Evolutionary conservation across 2,888 invertebrate genomes (phyloP).

Genomic region (Trichogramma dendrolimi): DNA sequence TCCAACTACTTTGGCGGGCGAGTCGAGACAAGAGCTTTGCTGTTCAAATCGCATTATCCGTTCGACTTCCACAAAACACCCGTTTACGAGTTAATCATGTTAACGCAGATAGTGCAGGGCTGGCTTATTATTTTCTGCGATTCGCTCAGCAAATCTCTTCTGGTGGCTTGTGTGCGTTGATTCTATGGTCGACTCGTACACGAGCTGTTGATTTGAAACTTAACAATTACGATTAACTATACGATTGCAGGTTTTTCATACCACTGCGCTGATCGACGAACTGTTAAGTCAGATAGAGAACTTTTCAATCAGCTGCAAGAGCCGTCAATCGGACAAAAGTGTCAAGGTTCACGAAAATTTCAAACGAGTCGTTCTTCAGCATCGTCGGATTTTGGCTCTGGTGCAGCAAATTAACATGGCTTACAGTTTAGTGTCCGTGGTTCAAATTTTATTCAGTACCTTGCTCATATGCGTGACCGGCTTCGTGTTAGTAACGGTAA

Average conservation of each 20-base stretch:
- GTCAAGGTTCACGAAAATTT: not conserved
- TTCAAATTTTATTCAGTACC: constrained; percentile 7
- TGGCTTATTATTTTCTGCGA: constrained; percentile 3
- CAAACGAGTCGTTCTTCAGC: not conserved
- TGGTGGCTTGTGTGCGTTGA: constrained; percentile 16
- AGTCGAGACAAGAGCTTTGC: not conserved
- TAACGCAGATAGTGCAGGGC: constrained; percentile 12
- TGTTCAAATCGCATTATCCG: constrained; percentile 15
- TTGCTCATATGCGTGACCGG: constrained; percentile 9
- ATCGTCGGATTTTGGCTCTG: not conserved
- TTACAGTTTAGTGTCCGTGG: constrained; percentile 9
- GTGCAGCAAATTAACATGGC: constrained; percentile 3
- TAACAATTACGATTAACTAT: not conserved
- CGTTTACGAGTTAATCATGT: constrained; percentile 9
- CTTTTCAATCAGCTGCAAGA: constrained; percentile 3
- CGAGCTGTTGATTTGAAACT: too few species aligned
- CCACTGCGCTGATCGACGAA: constrained; percentile 1
- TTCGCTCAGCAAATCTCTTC: constrained; percentile 15
- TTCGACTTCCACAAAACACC: constrained; percentile 13
- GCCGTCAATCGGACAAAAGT: not conserved
- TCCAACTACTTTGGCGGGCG: constrained; percentile 5
- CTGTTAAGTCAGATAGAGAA: constrained; percentile 2
- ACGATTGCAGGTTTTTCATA: constrained; percentile 11
- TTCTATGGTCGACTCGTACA: not conserved
- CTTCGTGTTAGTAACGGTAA: constrained; percentile 12